These are phyloP conservation scores for Patella pellucida DNA, from an alignment of 2,888 invertebrate genomes.

Conservation along the genomic window DNA sequence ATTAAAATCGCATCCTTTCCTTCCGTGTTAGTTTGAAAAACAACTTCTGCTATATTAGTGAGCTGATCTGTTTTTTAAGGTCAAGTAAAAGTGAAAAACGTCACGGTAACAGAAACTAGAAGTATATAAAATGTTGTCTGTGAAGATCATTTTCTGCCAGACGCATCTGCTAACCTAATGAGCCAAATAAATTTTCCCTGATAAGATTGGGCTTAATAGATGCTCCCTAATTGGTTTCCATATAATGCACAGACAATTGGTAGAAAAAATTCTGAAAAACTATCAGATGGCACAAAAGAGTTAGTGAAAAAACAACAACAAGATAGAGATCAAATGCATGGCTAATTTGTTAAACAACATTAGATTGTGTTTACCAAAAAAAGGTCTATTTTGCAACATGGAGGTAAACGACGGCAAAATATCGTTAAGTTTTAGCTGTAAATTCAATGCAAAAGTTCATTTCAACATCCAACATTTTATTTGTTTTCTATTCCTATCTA, in stretches of 20 bases:
- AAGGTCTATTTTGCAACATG: too few relatives aligned
- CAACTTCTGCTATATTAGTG: neutral
- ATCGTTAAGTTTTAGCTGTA: too few relatives aligned
- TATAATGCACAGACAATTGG: slow-evolving; percentile 6
- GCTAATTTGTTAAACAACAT: slow-evolving; percentile 5
- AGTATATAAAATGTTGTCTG: neutral
- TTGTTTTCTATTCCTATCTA: too few relatives aligned
- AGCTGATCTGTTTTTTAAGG: slow-evolving; percentile 7
- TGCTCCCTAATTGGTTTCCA: slow-evolving; percentile 10
- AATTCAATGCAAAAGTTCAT: too few relatives aligned
- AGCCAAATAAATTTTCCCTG: slow-evolving; percentile 9
- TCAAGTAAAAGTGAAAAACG: neutral
- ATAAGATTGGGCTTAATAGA: neutral
- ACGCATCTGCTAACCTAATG: slow-evolving; percentile 5
- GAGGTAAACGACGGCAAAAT: too few relatives aligned
- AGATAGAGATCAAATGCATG: neutral
- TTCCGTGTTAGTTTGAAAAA: neutral
- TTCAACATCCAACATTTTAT: too few relatives aligned
- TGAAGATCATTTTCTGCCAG: slow-evolving; percentile 4
- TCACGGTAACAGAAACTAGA: too few relatives aligned
- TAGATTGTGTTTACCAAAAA: too few relatives aligned
- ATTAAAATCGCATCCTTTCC: neutral
- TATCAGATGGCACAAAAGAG: too few relatives aligned
- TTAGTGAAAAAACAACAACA: too few relatives aligned
- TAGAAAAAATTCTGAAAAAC: neutral